phyloP scores from a whole-genome alignment of 2,888 invertebrate species.

The Cryptophagus acutangulus region DNA sequence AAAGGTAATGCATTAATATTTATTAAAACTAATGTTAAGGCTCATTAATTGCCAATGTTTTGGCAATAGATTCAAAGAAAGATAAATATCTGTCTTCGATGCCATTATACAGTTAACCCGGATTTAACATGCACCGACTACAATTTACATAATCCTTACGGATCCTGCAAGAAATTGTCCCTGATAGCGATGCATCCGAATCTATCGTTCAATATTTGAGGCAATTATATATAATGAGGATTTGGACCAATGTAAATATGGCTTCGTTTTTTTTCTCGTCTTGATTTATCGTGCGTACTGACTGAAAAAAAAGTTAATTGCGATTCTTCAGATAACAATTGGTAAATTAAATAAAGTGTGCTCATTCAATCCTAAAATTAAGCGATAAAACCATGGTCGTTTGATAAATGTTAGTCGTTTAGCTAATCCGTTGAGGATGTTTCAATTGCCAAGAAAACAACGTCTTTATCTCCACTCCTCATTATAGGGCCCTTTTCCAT shows the following conservation, averaged over 20 bases:
- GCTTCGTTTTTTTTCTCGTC: too few relatives aligned
- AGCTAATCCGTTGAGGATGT: constrained; percentile 37
- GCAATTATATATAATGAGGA: too few relatives aligned
- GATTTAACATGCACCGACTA: constrained; percentile 5
- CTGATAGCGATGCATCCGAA: too few relatives aligned
- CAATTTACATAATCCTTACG: constrained; percentile 12
- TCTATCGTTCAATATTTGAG: too few relatives aligned
- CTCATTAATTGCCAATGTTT: constrained; percentile 15
- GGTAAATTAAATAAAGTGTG: constrained; percentile 34
- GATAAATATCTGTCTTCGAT: constrained; percentile 17
- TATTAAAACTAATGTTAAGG: not conserved
- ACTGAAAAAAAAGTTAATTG: constrained; percentile 30
- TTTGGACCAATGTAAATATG: too few relatives aligned
- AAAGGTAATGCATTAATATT: constrained; percentile 22
- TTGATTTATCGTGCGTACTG: too few relatives aligned
- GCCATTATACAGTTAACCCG: too few relatives aligned
- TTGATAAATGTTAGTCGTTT: constrained; percentile 37
- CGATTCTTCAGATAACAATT: constrained; percentile 30
- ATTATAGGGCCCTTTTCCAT: constrained; percentile 14
- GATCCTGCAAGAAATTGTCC: constrained; percentile 12
- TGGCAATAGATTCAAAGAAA: constrained; percentile 19
- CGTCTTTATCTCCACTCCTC: constrained; percentile 28
- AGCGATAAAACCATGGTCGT: constrained; percentile 33
- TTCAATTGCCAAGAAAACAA: constrained; percentile 35
- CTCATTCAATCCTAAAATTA: constrained; percentile 33